phyloP scores from a whole-genome alignment of 2,888 invertebrate genomes.

The Odontocerum albicorne region DNA sequence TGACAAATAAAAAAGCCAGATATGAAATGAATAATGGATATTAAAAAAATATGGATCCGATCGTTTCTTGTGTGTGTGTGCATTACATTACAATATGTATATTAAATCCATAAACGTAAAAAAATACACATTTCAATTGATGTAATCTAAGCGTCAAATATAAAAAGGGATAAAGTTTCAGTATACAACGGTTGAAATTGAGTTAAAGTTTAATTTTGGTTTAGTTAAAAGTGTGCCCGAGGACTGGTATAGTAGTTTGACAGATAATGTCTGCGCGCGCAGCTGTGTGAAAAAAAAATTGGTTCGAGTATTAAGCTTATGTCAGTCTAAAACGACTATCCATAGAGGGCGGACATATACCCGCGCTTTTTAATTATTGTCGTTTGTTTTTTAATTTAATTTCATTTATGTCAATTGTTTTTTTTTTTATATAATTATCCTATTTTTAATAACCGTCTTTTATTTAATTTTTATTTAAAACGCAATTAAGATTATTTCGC shows the following conservation, averaged over 20 bases:
- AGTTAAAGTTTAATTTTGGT: too few relatives aligned
- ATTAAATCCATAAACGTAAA: too few relatives aligned
- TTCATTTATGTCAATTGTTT: not conserved
- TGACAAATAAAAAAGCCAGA: slow-evolving; percentile 9
- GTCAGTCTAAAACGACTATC: slow-evolving; percentile 12
- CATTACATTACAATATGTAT: slow-evolving; percentile 7
- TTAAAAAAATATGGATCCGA: slow-evolving; percentile 12
- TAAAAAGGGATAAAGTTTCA: too few relatives aligned
- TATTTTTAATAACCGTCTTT: too few relatives aligned
- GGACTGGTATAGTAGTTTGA: too few relatives aligned
- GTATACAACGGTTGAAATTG: too few relatives aligned
- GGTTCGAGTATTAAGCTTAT: slow-evolving; percentile 9
- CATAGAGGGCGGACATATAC: slow-evolving; percentile 2
- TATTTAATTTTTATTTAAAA: too few relatives aligned
- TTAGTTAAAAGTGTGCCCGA: too few relatives aligned
- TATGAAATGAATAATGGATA: slow-evolving; percentile 8
- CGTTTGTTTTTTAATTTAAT: slow-evolving; percentile 8
- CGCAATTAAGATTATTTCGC: too few relatives aligned
- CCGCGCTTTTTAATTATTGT: not conserved
- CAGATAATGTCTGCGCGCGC: slow-evolving; percentile 6
- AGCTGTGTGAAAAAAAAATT: slow-evolving; percentile 11
- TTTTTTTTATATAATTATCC: too few relatives aligned
- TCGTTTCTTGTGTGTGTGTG: not conserved
- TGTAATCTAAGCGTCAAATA: too few relatives aligned
- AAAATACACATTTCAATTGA: too few relatives aligned